Conservation (phyloP, 2,113 vertebrate genomes). For the Apteryx mantelli region DNA sequence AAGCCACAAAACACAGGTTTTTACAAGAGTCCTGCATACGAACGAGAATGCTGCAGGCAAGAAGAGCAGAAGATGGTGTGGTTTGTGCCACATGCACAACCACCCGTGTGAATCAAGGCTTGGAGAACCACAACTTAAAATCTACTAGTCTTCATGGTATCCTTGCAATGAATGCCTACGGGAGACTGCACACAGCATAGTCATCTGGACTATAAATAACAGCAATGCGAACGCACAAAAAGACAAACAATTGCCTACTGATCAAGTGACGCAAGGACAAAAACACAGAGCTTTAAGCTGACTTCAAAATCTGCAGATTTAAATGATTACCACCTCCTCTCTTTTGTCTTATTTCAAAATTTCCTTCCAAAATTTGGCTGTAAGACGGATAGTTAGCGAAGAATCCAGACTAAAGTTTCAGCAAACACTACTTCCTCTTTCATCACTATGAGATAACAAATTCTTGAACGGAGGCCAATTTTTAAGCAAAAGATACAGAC, state of each 20-base stretch:
- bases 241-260: background rate
- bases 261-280: background rate
- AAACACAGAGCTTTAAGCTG: background rate
- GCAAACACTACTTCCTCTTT: background rate
- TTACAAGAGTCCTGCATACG: no score
- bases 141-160: background rate
- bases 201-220: rapidly evolving
- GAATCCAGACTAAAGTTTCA: background rate
- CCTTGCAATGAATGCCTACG: background rate
- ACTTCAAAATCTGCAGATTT: background rate
- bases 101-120: background rate
- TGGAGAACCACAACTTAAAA: background rate
- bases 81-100: background rate
- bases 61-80: background rate
- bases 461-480: background rate
- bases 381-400: background rate
- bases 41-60: background rate
- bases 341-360: background rate
- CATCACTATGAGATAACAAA: background rate
- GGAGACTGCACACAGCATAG: rapidly evolving
- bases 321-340: background rate
- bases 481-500: background rate
- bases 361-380: background rate
- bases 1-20: background rate
- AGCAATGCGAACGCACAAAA: background rate